Conservation (phyloP, 2,797 vertebrate species). For the Myotis vivesi region DNA sequence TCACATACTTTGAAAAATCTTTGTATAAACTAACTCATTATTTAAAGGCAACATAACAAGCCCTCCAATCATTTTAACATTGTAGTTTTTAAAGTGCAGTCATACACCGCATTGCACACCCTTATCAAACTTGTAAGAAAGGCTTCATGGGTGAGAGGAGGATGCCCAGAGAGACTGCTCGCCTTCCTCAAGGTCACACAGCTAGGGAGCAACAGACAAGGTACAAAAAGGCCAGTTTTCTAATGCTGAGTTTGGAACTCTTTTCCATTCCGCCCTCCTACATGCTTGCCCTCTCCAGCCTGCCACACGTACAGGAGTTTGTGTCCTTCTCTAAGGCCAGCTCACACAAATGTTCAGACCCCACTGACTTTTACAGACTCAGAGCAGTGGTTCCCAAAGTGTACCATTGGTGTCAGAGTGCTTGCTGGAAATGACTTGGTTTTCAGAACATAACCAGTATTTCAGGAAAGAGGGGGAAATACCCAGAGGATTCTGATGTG, state of each 20-base stretch:
- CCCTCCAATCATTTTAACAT: not conserved
- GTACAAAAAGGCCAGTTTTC: not conserved
- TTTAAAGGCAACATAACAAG: not conserved
- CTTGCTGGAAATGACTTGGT: not conserved
- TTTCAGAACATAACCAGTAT: not conserved
- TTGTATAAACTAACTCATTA: not conserved
- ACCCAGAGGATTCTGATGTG: not conserved
- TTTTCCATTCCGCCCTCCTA: not conserved
- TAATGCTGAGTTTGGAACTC: too few relatives aligned
- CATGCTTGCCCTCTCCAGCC: not conserved
- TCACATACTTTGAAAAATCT: not conserved
- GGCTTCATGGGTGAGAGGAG: not conserved
- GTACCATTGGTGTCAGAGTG: rapidly evolving
- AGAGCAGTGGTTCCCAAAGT: not conserved
- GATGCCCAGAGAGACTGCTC: not conserved
- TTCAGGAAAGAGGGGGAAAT: not conserved
- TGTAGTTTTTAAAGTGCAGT: not conserved
- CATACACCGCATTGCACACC: not conserved
- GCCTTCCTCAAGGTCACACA: not conserved
- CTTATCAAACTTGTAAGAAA: not conserved
- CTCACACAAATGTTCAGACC: not conserved
- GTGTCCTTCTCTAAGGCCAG: not conserved
- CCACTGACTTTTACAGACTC: not conserved
- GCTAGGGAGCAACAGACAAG: not conserved
- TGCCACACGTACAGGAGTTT: not conserved